Conservation (phyloP, 2,797 vertebrate genomes). For the Monodelphis domestica region DNA sequence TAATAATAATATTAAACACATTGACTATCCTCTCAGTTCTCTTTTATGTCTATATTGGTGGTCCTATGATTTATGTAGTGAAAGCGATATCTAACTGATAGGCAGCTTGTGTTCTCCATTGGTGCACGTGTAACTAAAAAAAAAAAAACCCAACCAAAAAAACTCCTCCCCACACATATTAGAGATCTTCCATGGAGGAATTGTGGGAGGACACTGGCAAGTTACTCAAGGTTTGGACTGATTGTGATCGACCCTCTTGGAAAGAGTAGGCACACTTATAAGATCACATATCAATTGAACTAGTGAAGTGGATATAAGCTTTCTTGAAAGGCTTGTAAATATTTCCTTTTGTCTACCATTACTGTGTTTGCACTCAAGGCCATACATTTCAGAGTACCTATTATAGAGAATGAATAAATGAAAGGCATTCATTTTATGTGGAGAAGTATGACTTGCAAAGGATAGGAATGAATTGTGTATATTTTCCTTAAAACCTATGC, state of each 20-base stretch:
- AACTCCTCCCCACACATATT: background rate
- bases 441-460: background rate
- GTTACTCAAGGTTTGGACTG: background rate
- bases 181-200: background rate
- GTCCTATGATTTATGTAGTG: background rate
- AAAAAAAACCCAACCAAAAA: no score
- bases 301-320: background rate
- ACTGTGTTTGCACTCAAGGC: background rate
- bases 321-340: constrained; percentile 8
- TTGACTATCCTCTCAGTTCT: background rate
- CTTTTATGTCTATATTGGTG: background rate
- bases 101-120: background rate
- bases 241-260: background rate
- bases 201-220: background rate
- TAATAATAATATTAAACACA: no score
- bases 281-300: background rate
- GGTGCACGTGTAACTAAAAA: background rate
- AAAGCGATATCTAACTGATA: background rate
- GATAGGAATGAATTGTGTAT: background rate
- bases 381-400: background rate
- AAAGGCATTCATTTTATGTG: background rate
- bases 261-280: background rate
- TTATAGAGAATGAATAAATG: constrained; percentile 33
- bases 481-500: background rate
- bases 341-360: constrained; percentile 18